Evolutionary conservation across 2,113 vertebrate species (phyloP).

Genomic region (Panthera tigris): DNA sequence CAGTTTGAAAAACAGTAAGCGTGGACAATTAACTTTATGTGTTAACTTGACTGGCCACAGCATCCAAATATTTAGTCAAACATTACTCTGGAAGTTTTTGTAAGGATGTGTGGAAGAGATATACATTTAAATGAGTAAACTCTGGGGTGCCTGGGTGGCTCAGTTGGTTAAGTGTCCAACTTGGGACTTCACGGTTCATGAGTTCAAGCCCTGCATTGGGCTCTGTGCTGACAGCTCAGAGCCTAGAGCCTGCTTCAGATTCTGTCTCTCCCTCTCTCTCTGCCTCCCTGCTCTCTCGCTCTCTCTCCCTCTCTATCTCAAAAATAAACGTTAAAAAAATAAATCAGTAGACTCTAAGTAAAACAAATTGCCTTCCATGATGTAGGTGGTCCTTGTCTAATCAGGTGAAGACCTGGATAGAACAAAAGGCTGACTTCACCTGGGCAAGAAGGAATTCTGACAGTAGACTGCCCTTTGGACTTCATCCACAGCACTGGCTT

Average conservation of each 20-base stretch:
- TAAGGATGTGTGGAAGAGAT: not conserved
- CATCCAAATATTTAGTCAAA: not conserved
- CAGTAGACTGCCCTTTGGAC: not conserved
- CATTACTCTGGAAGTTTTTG: not conserved
- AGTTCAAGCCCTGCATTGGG: no score
- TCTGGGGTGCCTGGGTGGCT: not conserved
- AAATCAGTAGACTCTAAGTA: not conserved
- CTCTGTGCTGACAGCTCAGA: no score
- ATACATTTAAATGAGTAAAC: not conserved
- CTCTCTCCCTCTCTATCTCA: no score
- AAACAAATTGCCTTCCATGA: not conserved
- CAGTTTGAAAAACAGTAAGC: not conserved
- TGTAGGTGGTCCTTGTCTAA: not conserved
- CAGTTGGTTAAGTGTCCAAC: no score
- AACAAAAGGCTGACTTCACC: not conserved
- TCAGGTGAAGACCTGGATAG: not conserved
- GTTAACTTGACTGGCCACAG: not conserved
- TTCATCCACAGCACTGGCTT: not conserved
- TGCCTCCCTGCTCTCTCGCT: no score
- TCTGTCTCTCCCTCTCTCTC: no score
- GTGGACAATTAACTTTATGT: not conserved
- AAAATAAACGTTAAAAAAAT: no score
- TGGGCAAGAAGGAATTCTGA: not conserved
- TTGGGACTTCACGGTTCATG: no score
- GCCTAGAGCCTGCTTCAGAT: no score